phyloP scores from a whole-genome alignment of 2,797 vertebrate genomes.

The Pachyuromys duprasi region DNA sequence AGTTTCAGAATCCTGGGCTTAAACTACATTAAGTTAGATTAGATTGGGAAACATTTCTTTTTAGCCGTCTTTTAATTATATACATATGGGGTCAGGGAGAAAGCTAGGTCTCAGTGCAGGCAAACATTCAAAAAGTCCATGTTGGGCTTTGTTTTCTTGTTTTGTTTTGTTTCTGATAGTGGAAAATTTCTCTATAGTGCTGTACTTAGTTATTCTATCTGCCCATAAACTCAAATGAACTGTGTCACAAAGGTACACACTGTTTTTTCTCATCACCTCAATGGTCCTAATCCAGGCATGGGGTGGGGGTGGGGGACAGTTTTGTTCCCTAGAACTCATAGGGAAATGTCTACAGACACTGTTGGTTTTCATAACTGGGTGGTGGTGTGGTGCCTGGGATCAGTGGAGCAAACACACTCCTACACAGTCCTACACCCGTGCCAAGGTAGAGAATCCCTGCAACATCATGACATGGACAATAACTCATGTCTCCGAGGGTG shows the following conservation, averaged over 20 bases:
- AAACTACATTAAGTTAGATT: neutral
- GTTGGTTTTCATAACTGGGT: neutral
- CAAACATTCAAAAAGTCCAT: constrained; percentile 1
- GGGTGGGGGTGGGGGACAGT: no score
- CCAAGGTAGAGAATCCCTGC: neutral
- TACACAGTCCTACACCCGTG: neutral
- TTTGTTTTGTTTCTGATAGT: constrained; percentile 16
- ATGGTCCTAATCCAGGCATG: neutral
- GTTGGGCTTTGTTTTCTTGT: neutral
- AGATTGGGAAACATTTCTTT: constrained; percentile 3
- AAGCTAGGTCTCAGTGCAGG: neutral
- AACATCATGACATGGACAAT: neutral
- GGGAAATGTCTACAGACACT: neutral
- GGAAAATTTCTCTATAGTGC: neutral
- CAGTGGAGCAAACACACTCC: neutral
- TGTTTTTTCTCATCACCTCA: neutral
- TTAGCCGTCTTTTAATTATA: neutral
- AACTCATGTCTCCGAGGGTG: neutral
- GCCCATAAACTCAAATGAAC: constrained; percentile 11
- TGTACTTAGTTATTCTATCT: neutral
- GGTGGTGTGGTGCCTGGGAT: neutral
- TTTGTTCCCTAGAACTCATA: neutral
- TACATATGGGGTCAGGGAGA: neutral
- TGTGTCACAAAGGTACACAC: neutral
- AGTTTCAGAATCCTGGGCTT: constrained; percentile 17